Evolutionary conservation across 2,797 vertebrate genomes (phyloP), one percentile per base, ranked within the genome.

Genomic region (Erpetoichthys calabaricus): DNA sequence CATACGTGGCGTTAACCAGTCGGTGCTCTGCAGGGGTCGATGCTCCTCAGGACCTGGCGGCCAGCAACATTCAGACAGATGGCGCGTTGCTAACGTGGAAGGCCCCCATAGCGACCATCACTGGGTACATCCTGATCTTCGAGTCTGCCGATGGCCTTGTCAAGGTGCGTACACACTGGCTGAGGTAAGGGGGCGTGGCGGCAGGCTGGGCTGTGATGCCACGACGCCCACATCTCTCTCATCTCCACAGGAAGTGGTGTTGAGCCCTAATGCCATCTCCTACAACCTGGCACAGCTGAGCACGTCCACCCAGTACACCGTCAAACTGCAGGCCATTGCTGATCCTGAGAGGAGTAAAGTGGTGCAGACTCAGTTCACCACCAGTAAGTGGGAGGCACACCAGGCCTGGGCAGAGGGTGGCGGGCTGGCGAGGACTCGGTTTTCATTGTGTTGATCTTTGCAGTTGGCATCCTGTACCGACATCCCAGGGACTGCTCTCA

Each of bases 401-500:
- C 25, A 25, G 25, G 25, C 25, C 25, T 25, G 25, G 25, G 25
- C 25, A 25, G 25, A 25, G 25, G 25, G 25, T 25, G 25, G 25
- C 2, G 25, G 25, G 25, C 25, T 25, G 25, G 2, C 25, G 2
- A 25, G 25, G 25, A 25, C 25, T 25, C 25, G 47, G n/a, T 7
- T 50, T 50, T 50, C 47, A 50, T 50, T 57, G 57, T 64, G 50
- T 57, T 55, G 61, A 64, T 71, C 6, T 49, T 45, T 60, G 8
- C 72, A 98, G 95, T 73, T 68, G 93, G 93, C 1, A 83, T 94
- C 56, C 79, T 94, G 44, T 98, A 95, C 57, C 89, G 75, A 58
- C 79, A 88, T 69, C 94, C 95, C 47, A 91, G 69, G 63, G 95
- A 98, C 73, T 98, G 95, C 62, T 94, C 94, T 46, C 94, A 98